Percentiles rank a stretch among this genome's conserved stretches.
Evolutionary conservation across 2,888 invertebrate genomes (phyloP).

Genomic region (Polylopha cassiicola): DNA sequence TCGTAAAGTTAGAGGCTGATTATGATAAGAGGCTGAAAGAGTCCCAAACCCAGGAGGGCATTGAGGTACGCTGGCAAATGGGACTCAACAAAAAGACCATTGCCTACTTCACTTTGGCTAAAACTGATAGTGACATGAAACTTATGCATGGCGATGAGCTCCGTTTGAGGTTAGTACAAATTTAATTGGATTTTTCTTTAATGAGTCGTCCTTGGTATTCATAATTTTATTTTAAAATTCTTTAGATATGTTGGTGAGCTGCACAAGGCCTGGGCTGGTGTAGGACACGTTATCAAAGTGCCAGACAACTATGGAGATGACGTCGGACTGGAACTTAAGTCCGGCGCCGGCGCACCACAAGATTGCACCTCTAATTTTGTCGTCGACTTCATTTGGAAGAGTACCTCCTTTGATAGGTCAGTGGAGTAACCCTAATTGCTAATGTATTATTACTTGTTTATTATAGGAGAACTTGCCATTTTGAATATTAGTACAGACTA

Average conservation of each 20-base stretch:
- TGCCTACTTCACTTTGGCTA: constrained; percentile 97
- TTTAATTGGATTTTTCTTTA: background rate
- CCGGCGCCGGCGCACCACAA: constrained; percentile 92
- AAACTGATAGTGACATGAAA: constrained; percentile 99
- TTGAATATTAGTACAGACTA: too few relatives aligned
- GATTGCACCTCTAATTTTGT: constrained; percentile 97
- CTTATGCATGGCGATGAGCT: constrained; percentile 99
- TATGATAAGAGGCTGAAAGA: constrained; percentile 98
- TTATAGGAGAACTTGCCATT: too few relatives aligned
- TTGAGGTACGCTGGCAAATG: constrained; percentile 99
- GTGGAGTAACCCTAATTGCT: constrained; percentile 16
- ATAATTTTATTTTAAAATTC: too few relatives aligned
- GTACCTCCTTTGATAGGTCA: constrained; percentile 96
- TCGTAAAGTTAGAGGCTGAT: constrained; percentile 98
- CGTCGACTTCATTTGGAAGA: constrained; percentile 99
- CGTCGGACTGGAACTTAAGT: constrained; percentile 97
- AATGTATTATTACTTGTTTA: background rate
- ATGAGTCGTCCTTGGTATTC: background rate
- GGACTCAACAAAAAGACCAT: constrained; percentile 98
- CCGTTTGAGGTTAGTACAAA: constrained; percentile 79
- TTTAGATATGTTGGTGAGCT: constrained; percentile 89
- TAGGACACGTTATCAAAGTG: constrained; percentile 98
- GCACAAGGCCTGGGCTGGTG: constrained; percentile 97
- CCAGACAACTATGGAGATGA: constrained; percentile 98
- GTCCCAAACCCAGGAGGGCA: constrained; percentile 98